These are phyloP conservation scores for Eurypyga helias DNA, from an alignment of 2,113 vertebrate species.

Conservation along the genomic window DNA sequence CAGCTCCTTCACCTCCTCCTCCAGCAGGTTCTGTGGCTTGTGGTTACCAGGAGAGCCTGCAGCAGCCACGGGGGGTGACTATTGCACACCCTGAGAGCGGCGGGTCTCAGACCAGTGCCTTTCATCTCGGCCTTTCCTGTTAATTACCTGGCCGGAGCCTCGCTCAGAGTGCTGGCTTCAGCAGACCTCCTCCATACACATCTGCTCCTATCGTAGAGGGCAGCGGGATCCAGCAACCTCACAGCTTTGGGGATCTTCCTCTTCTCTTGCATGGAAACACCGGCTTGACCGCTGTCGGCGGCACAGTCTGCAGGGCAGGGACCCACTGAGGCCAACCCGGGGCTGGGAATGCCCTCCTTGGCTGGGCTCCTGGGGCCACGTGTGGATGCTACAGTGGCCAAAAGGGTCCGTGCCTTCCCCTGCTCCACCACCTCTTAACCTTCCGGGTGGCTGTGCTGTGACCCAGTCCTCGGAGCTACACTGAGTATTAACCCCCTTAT, in stretches of 20 bases:
- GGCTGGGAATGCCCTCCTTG: accelerated
- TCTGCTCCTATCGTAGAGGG: not conserved
- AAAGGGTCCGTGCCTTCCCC: not conserved
- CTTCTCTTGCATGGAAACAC: not conserved
- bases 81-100: not conserved
- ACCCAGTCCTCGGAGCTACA: not conserved
- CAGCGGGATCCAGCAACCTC: not conserved
- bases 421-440: not conserved
- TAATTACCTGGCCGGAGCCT: not conserved
- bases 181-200: accelerated
- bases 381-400: not conserved
- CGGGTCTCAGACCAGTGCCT: not conserved
- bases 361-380: not conserved
- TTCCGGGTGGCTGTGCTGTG: not conserved
- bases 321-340: accelerated
- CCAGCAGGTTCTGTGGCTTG: not conserved
- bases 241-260: not conserved
- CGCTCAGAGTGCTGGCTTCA: not conserved
- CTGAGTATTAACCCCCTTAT: not conserved
- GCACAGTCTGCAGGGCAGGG: accelerated
- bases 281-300: not conserved
- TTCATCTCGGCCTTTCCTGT: not conserved
- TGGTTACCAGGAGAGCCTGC: not conserved
- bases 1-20: not conserved
- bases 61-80: not conserved